phyloP scores from a whole-genome alignment of 2,797 vertebrate species.

The Onychomys arenicola region DNA sequence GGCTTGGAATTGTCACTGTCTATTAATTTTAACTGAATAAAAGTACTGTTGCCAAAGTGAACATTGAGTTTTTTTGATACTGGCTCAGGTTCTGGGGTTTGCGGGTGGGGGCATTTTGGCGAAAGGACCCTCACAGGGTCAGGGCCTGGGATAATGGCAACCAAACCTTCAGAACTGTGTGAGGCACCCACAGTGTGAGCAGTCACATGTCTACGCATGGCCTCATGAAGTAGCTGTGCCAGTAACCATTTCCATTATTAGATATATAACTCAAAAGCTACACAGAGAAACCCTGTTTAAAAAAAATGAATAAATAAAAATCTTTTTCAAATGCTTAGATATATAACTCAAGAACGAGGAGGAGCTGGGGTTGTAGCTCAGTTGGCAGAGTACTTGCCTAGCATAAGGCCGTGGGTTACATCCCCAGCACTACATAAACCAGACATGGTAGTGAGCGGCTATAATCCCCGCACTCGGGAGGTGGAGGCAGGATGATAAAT shows the following conservation, averaged over 20 bases:
- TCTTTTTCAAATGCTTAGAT: too few relatives aligned
- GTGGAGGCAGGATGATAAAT: neutral
- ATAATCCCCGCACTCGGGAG: neutral
- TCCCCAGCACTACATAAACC: neutral
- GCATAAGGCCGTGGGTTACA: neutral
- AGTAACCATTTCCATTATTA: neutral
- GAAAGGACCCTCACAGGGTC: neutral
- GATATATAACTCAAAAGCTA: neutral
- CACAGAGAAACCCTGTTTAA: too few relatives aligned
- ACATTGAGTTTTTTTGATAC: constrained; percentile 32
- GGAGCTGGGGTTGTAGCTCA: neutral
- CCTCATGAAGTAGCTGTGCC: neutral
- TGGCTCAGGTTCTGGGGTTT: neutral
- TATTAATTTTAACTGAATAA: constrained; percentile 81
- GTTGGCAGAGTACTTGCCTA: neutral
- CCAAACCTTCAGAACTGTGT: neutral
- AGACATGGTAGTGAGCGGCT: neutral
- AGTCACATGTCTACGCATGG: neutral
- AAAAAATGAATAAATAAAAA: too few relatives aligned
- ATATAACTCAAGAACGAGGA: neutral
- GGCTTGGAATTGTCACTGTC: constrained; percentile 48
- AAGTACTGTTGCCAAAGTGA: constrained; percentile 89
- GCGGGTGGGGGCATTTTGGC: fast-evolving
- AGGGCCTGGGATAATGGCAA: neutral
- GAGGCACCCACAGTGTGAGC: neutral